Evolutionary conservation across 2,113 vertebrate genomes (phyloP), one percentile per base, ranked within the genome.

Genomic region (Jacana jacana): DNA sequence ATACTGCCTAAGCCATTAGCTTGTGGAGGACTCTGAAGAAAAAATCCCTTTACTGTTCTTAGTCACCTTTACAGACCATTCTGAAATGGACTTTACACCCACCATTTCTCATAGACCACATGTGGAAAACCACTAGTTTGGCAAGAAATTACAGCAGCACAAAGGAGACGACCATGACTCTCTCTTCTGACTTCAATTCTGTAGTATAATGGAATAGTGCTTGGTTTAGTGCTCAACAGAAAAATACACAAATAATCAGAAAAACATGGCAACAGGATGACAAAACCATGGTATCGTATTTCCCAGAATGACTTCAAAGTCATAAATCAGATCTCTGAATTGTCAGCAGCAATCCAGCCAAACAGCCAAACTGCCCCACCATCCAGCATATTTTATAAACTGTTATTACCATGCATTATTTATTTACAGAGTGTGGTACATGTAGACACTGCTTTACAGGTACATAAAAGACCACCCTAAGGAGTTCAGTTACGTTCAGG

Each of bases 401-500:
- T 3, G 11, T 85, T 94, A 92, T 94, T 93, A 51, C 66, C 20
- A 42, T 30, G 33, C 69, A 91, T 97, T 95, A 93, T 89, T 96
- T 96, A 95, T 97, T 97, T 96, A 96, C 91, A 81, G 94, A 95
- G 90, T 91, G 84, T 72, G 81, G 72, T 44, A 35, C 69, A 75
- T 77, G 81, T 71, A 89, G 81, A 94, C 69, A 28, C 52, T 94
- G 70, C 86, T 96, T 97, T 91, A 92, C 95, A 96, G 95, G 95
- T 96, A 96, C 78, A 77, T 93, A 95, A 96, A 96, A 96, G 76
- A 78, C 90, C 83, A 87, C 77, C 73, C 73, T 2, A 6, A 90
- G 79, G 69, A 95, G 64, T 15, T 91, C 58, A 83, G 79, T 91
- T 81, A 54, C 68, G 44, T 83, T 89, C 82, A 78, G 84, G 69